These are phyloP conservation scores for Pollimyrus isidori DNA, from an alignment of 2,113 vertebrate genomes.

Conservation along the genomic window DNA sequence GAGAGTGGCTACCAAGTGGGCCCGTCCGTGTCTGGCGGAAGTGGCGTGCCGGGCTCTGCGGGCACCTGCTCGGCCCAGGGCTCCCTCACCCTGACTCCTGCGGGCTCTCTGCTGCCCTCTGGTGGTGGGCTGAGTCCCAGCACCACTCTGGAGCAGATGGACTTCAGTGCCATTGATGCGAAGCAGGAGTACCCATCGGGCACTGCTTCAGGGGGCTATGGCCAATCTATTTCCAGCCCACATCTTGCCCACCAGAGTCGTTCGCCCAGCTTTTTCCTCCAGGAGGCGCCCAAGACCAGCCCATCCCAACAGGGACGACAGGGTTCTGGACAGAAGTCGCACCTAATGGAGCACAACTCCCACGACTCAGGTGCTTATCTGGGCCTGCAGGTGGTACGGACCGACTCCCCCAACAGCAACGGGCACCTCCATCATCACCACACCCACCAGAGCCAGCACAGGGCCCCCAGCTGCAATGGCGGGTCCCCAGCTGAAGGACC, in stretches of 20 bases:
- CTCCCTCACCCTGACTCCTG: conserved; percentile 72
- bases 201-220: conserved; percentile 60
- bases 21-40: conserved; percentile 55
- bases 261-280: conserved; percentile 96
- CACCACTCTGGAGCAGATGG: conserved; percentile 98
- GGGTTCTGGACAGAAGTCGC: conserved; percentile 55
- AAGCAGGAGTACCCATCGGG: conserved; percentile 84
- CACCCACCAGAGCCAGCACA: conserved; percentile 64
- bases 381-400: conserved; percentile 76
- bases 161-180: conserved; percentile 96
- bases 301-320: conserved; percentile 55
- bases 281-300: conserved; percentile 76
- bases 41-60: conserved; percentile 61
- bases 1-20: conserved; percentile 72
- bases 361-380: conserved; percentile 59
- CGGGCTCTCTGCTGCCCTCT: conserved; percentile 81
- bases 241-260: conserved; percentile 84
- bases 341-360: conserved; percentile 65
- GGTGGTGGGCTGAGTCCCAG: conserved; percentile 95
- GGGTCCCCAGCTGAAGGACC: conserved; percentile 69
- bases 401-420: conserved; percentile 70
- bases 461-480: conserved; percentile 78
- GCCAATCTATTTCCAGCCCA: conserved; percentile 81
- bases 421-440: conserved; percentile 61
- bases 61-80: conserved; percentile 61